These are phyloP conservation scores for Chymomyza costata DNA, from an alignment of 1,140 invertebrate genomes.

Conservation along the genomic window DNA sequence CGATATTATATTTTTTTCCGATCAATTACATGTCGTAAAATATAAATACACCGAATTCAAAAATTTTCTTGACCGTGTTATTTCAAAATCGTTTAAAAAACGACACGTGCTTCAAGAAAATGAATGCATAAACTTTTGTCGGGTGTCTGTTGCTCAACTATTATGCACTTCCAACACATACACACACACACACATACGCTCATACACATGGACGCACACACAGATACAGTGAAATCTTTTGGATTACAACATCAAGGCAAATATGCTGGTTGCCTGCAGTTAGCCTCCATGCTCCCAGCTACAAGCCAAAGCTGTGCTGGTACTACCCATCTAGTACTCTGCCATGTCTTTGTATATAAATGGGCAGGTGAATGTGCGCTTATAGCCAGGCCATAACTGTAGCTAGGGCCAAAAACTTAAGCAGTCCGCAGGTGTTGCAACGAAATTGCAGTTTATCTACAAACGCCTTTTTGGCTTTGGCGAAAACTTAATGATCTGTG, in stretches of 20 bases:
- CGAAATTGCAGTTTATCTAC: slow-evolving; percentile 70
- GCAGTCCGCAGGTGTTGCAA: slow-evolving; percentile 67
- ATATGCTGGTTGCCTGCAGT: slow-evolving; percentile 35
- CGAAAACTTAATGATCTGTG: slow-evolving; percentile 61
- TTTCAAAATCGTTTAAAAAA: no score
- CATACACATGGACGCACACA: slow-evolving; percentile 13
- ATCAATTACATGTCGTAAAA: neutral
- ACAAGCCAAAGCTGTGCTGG: no score
- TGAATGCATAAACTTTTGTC: no score
- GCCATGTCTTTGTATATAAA: no score
- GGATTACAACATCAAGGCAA: slow-evolving; percentile 54
- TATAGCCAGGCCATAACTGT: no score
- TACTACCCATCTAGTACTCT: no score
- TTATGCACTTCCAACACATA: slow-evolving; percentile 48
- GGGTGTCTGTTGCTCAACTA: slow-evolving; percentile 61
- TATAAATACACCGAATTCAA: neutral
- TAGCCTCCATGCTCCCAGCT: no score
- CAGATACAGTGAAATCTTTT: slow-evolving; percentile 62
- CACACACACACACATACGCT: slow-evolving; percentile 6
- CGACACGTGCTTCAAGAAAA: no score
- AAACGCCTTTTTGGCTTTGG: slow-evolving; percentile 13
- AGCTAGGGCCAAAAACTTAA: slow-evolving; percentile 51
- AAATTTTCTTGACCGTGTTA: slow-evolving; percentile 28
- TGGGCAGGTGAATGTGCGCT: no score
- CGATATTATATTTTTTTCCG: slow-evolving; percentile 4